These are phyloP conservation scores for Petrocephalus zakoni DNA, from an alignment of 2,113 vertebrate genomes.

Conservation along the genomic window DNA sequence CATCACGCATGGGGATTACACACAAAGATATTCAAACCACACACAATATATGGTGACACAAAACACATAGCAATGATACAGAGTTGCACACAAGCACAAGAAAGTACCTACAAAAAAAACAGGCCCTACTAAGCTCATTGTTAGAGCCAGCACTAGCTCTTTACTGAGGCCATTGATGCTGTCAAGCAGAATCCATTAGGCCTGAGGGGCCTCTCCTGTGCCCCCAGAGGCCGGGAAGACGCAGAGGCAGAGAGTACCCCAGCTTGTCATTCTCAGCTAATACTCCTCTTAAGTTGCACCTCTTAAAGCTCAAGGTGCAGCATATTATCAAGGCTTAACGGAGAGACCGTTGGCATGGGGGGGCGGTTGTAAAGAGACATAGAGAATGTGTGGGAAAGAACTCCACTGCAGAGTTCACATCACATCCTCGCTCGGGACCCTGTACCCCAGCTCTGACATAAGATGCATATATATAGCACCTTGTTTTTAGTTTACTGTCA, in stretches of 20 bases:
- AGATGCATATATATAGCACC: background rate
- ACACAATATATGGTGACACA: background rate
- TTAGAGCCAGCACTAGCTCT: conserved; percentile 38
- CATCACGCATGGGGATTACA: background rate
- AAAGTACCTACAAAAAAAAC: background rate
- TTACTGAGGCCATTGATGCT: conserved; percentile 28
- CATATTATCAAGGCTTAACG: conserved; percentile 29
- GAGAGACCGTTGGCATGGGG: background rate
- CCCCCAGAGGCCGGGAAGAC: conserved; percentile 7
- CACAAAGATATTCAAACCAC: background rate
- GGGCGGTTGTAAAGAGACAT: background rate
- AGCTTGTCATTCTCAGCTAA: conserved; percentile 10
- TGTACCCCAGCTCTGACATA: background rate
- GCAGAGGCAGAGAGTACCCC: background rate
- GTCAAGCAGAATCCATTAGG: conserved; percentile 36
- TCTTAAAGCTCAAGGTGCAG: conserved; percentile 30
- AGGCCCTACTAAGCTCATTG: conserved; percentile 22
- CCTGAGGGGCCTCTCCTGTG: background rate
- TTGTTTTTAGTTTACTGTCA: background rate
- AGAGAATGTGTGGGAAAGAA: background rate
- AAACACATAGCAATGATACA: background rate
- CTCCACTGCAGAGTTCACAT: background rate
- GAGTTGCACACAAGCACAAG: background rate
- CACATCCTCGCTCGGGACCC: background rate
- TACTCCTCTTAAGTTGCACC: conserved; percentile 17